Evolutionary conservation across 53 echinoderm and acorn worm genomes (phyloP), one percentile per base, ranked within the genome.

Genomic region (Stichopus horrens): DNA sequence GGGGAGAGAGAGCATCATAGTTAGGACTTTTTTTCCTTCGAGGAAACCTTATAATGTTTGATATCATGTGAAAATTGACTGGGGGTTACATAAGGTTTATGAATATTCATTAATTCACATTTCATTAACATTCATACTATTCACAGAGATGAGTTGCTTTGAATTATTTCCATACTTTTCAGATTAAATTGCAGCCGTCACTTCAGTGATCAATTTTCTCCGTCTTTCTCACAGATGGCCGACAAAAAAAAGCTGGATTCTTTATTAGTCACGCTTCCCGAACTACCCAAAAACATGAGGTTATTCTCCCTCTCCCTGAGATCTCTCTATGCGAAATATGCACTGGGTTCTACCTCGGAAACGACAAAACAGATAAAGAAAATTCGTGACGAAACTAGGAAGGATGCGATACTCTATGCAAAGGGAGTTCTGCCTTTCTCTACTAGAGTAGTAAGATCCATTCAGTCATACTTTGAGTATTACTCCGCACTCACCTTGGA

Each of bases 351-450:
- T 2, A 14, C 16, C 1, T 21, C 78, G 37, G 78, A 52, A 23
- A 23, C 78, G 7, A 11, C 78, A 9, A 23, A 78, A 8, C 18
- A 53, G 9, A 18, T 78, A 51, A 16, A 18, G 7, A 23, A 6
- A 52, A 52, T 78, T 78, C 78, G 85, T 59, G 59, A 84, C 52
- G 60, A 84, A 11, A 58, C 58, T 4, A 84, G 57, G 19, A 54
- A 56, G 22, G 85, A 84, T 57, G 85, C 85, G 18, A 22, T 84
- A 4, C 8, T 60, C 13, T 84, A 84, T 59, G 67, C 22, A 13
- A 84, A 58, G 7, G 51, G 5, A 53, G 53, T 78, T 23, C 78
- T 78, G 1, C 78, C 78, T 18, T 18, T 52, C 7, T 0, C 78
- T 7, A 18, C 4, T 8, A 23, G 7, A 8, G 51, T 78, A 23